Evolutionary conservation across 2,888 invertebrate genomes (phyloP).

Genomic region (Pseudococcus jackbeardsleyi): DNA sequence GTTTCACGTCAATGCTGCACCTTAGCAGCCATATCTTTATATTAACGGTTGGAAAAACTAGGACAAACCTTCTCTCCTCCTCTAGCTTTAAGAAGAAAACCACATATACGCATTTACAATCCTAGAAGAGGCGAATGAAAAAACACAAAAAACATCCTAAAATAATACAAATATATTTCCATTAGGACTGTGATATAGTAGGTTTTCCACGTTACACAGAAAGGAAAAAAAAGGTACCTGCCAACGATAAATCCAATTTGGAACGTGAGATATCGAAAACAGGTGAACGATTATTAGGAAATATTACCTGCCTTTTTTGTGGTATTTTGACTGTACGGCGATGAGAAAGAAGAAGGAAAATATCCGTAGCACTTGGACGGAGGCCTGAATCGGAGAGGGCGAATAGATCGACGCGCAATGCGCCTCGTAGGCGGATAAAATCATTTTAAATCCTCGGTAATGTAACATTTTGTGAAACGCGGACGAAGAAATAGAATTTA

Average conservation of each 20-base stretch:
- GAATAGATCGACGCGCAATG: constrained; percentile 3
- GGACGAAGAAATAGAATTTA: constrained; percentile 59
- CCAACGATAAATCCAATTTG: constrained; percentile 63
- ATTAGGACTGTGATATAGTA: constrained; percentile 37
- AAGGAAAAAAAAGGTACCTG: neutral
- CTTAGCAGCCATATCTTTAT: neutral
- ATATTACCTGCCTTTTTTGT: constrained; percentile 47
- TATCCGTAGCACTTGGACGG: neutral
- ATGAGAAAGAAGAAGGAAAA: constrained; percentile 1
- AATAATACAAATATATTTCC: constrained; percentile 52
- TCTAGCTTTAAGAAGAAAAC: neutral
- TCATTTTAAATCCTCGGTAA: constrained; percentile 64
- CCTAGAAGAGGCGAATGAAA: neutral
- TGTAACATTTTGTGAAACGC: constrained; percentile 51
- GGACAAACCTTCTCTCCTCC: neutral
- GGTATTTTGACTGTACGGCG: constrained; percentile 22
- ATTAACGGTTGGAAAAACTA: neutral
- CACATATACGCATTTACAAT: neutral
- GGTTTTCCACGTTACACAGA: neutral
- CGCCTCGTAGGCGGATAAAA: constrained; percentile 55
- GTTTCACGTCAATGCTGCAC: neutral
- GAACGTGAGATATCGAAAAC: constrained; percentile 58
- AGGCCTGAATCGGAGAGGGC: neutral
- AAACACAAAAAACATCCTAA: neutral
- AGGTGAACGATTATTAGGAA: constrained; percentile 63